These are phyloP conservation scores for Murina feae DNA, from an alignment of 2,113 vertebrate species.

Conservation along the genomic window DNA sequence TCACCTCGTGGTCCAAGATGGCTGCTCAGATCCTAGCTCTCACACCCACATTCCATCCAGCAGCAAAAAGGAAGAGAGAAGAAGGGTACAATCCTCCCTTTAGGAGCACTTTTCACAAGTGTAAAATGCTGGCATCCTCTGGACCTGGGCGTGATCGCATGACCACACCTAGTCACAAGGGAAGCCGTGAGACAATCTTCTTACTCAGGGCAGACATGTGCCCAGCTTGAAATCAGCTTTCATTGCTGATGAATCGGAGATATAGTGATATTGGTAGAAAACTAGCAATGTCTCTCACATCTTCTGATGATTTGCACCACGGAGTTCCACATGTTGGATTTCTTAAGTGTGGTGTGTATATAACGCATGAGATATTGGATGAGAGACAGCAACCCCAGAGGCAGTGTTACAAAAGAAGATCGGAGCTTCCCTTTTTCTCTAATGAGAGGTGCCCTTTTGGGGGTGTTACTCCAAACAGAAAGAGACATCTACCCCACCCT, in stretches of 20 bases:
- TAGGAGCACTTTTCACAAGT: not conserved
- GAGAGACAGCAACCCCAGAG: not conserved
- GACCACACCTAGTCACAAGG: not conserved
- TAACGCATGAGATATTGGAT: accelerated
- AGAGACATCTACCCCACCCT: not conserved
- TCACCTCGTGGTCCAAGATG: not conserved
- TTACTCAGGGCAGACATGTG: not conserved
- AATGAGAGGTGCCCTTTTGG: not conserved
- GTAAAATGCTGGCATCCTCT: not conserved
- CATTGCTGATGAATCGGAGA: not conserved
- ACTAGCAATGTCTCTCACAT: not conserved
- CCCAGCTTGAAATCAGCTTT: not conserved
- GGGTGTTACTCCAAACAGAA: not conserved
- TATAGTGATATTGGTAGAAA: not conserved
- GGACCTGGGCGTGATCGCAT: not conserved
- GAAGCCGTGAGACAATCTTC: not conserved
- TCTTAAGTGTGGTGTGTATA: not conserved
- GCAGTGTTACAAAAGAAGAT: not conserved
- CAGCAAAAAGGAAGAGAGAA: not conserved
- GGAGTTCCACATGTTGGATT: not conserved
- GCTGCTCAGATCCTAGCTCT: not conserved
- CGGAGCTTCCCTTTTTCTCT: not conserved
- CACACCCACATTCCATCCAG: not conserved
- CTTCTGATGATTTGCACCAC: not conserved
- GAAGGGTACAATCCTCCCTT: not conserved